Evolutionary conservation across 2,797 vertebrate species (phyloP), one percentile per base, ranked within the genome.

Genomic region (Crocodylus rhombifer): DNA sequence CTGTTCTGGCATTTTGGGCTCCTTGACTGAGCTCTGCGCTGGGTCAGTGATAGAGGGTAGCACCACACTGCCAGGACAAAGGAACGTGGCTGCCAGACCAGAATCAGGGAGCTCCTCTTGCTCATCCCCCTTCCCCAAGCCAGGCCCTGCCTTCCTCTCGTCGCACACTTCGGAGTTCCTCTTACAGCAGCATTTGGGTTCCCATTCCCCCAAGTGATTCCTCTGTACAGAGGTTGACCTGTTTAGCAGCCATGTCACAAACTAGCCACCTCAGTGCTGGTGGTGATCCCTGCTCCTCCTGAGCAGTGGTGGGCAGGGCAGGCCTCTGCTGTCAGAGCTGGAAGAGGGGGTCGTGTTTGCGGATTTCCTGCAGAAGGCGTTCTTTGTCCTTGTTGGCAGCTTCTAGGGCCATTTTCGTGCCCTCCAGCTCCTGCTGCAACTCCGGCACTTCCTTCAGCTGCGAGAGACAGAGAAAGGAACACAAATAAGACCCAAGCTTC

Each of bases 281-380:
- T 98, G 96, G 94, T 96, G 94, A 95, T 95, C 56, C 92, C 93
- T 58, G 13, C 71, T 95, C 94, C 94, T 88, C 95, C 91, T 2
- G 60, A 95, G 96, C 91, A 85, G 80, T 86, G 81, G 67, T 36
- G 77, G 95, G 94, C 91, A 51, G 42, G 42, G 25, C 82, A 81
- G 0, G n/a, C 94, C 51, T 13, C 69, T 84, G 7, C 84, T 55
- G 51, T 98, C 97, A 99, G 78, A 99, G 98, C 82, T 97, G 97
- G 87, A 99, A 99, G 65, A 97, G 96, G 75, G 99, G 99, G 96
- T 99, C 97, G 89, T 99, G 98, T 97, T 99, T 99, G 95, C 97
- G 98, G 95, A 99, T 95, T 96, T 99, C 99, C 97, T 98, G 97
- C 84, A 99, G 98, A 92, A 99, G 99, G 79, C 95, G 98, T 85